A percentile compares a stretch with the other conserved stretches of the same genome.
These are phyloP conservation scores for Mallotus villosus DNA, from an alignment of 2,797 vertebrate species.

Conservation along the genomic window DNA sequence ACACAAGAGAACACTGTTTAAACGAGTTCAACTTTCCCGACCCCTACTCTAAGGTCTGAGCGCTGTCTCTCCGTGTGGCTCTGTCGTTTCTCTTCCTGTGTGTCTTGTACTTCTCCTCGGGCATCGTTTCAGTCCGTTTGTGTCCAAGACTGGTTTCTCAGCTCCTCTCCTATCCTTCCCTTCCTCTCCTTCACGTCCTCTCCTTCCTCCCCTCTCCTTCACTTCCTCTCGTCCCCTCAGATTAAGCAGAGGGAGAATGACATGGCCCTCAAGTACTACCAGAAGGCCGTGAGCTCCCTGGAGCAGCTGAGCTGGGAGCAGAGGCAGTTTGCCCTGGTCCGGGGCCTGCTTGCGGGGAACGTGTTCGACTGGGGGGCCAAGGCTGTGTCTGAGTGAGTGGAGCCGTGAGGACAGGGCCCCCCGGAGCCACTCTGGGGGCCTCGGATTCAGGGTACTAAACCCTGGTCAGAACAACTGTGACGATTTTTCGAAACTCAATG, in stretches of 20 bases:
- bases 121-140: constrained; percentile 4
- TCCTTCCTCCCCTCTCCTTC: neutral
- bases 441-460: too few species aligned
- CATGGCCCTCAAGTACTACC: constrained; percentile 88
- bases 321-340: constrained; percentile 91
- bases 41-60: constrained; percentile 94
- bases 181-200: neutral
- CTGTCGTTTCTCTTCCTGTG: constrained; percentile 10
- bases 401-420: neutral
- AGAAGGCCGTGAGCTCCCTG: constrained; percentile 83
- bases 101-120: neutral
- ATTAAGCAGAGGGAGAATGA: constrained; percentile 97
- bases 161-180: too few species aligned
- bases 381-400: constrained; percentile 94
- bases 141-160: neutral
- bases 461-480: too few species aligned
- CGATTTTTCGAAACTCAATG: too few species aligned
- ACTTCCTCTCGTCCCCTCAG: constrained; percentile 57
- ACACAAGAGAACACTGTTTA: constrained; percentile 97
- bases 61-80: constrained; percentile 33
- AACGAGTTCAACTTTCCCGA: constrained; percentile 99
- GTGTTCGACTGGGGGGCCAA: constrained; percentile 99
- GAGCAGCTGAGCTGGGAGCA: constrained; percentile 92
- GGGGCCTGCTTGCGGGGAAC: constrained; percentile 93
- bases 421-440: too few species aligned